Percentiles rank a stretch among this genome's conserved stretches.
phyloP scores from a whole-genome alignment of 2,888 invertebrate genomes.

The Hypercompe scribonia region DNA sequence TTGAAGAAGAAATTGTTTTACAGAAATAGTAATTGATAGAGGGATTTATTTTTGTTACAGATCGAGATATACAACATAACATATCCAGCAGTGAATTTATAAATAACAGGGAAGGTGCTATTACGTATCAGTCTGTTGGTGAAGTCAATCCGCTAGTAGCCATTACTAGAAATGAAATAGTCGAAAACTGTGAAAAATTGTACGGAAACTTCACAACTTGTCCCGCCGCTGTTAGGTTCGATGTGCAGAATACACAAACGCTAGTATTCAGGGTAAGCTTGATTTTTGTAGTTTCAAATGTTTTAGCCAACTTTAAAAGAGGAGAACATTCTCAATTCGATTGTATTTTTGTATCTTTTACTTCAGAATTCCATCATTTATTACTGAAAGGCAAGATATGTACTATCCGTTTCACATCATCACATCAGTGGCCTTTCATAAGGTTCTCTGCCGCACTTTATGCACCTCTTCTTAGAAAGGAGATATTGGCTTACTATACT shows the following conservation, averaged over 20 bases:
- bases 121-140: slow-evolving; percentile 95
- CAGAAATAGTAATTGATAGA: not conserved
- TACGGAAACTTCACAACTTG: slow-evolving; percentile 98
- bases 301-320: not conserved
- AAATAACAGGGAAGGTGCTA: slow-evolving; percentile 94
- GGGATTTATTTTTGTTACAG: slow-evolving; percentile 80
- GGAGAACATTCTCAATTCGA: not conserved
- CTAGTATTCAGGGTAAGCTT: slow-evolving; percentile 93
- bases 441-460: too few relatives aligned
- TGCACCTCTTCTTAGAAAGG: too few relatives aligned
- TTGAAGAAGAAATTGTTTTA: not conserved
- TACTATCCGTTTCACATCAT: not conserved
- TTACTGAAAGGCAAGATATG: too few relatives aligned
- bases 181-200: slow-evolving; percentile 94
- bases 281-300: not conserved
- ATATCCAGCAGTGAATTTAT: slow-evolving; percentile 93
- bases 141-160: slow-evolving; percentile 97
- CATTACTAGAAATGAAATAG: slow-evolving; percentile 94
- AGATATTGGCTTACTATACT: too few relatives aligned
- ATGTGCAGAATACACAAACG: slow-evolving; percentile 97
- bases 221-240: slow-evolving; percentile 92
- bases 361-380: not conserved
- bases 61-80: slow-evolving; percentile 96
- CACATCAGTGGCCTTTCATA: too few relatives aligned
- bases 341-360: too few relatives aligned